These are phyloP conservation scores for Alcis repandata DNA, from an alignment of 2,888 invertebrate genomes.

Conservation along the genomic window DNA sequence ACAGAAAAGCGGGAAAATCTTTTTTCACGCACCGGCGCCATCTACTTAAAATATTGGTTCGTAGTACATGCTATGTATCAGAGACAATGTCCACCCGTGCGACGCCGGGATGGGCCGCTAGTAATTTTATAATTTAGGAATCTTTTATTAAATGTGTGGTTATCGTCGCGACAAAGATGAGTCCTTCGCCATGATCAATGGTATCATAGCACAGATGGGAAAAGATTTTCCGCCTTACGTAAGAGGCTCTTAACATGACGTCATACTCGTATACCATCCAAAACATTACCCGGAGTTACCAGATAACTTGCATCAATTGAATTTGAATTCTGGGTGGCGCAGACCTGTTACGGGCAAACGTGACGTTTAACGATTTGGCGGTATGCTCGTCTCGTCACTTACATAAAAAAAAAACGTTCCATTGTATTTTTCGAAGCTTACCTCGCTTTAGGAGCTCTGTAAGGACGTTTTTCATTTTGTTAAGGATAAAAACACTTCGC, in stretches of 20 bases:
- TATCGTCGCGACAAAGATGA: background rate
- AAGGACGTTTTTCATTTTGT: constrained; percentile 31
- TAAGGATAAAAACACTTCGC: constrained; percentile 32
- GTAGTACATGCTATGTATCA: too few species aligned
- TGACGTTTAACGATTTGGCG: too few species aligned
- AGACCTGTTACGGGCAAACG: too few species aligned
- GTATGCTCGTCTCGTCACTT: too few species aligned
- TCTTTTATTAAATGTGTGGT: background rate
- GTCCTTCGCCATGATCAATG: background rate
- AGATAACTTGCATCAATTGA: constrained; percentile 35
- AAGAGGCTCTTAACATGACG: constrained; percentile 13
- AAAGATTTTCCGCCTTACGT: background rate
- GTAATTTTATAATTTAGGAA: too few species aligned
- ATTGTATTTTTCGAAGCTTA: constrained; percentile 34
- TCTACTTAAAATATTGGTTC: too few species aligned
- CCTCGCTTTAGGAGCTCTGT: constrained; percentile 27
- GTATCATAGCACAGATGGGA: background rate
- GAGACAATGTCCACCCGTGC: too few species aligned
- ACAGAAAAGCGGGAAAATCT: too few species aligned
- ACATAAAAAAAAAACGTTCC: too few species aligned
- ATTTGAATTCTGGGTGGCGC: too few species aligned
- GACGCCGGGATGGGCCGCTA: too few species aligned
- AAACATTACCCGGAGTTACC: constrained; percentile 14
- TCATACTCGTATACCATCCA: constrained; percentile 18
- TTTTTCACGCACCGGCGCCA: too few species aligned